Evolutionary conservation across 1,140 invertebrate genomes (phyloP).

Genomic region (Zaprionus taronus): DNA sequence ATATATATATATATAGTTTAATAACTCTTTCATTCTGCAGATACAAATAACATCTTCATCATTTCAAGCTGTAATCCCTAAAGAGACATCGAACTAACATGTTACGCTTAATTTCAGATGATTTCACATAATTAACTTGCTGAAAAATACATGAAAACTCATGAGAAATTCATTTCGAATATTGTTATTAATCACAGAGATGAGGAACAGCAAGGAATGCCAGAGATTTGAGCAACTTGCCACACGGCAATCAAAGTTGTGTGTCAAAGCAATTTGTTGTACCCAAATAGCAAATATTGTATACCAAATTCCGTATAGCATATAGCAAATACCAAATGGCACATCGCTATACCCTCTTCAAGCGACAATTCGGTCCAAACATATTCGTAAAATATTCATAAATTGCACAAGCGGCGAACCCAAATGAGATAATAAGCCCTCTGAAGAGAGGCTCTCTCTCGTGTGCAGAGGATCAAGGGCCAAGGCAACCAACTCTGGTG

Average conservation of each 20-base stretch:
- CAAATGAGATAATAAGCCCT: slow-evolving; percentile 63
- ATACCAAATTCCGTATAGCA: slow-evolving; percentile 4
- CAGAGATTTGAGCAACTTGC: slow-evolving; percentile 31
- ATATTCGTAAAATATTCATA: slow-evolving; percentile 73
- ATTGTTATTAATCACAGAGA: slow-evolving; percentile 17
- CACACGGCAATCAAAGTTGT: slow-evolving; percentile 54
- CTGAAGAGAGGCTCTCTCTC: neutral
- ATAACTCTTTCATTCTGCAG: too few species aligned
- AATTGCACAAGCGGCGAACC: slow-evolving; percentile 50
- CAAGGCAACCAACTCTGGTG: slow-evolving; percentile 10
- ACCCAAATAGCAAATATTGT: slow-evolving; percentile 28
- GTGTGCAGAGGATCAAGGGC: slow-evolving; percentile 37
- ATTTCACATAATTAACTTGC: slow-evolving; percentile 14
- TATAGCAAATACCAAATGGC: slow-evolving; percentile 18
- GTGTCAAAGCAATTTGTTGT: slow-evolving; percentile 46
- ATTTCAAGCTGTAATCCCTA: neutral
- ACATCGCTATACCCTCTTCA: slow-evolving; percentile 20
- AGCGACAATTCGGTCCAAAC: slow-evolving; percentile 36
- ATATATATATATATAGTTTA: too few species aligned
- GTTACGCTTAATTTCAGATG: neutral
- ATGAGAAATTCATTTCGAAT: slow-evolving; percentile 11
- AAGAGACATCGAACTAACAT: neutral
- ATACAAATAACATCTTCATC: too few species aligned
- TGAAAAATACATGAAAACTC: slow-evolving; percentile 9
- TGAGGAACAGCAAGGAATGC: neutral